These are phyloP conservation scores for Platycheirus rosarum DNA, from an alignment of 2,888 invertebrate genomes.

Conservation along the genomic window DNA sequence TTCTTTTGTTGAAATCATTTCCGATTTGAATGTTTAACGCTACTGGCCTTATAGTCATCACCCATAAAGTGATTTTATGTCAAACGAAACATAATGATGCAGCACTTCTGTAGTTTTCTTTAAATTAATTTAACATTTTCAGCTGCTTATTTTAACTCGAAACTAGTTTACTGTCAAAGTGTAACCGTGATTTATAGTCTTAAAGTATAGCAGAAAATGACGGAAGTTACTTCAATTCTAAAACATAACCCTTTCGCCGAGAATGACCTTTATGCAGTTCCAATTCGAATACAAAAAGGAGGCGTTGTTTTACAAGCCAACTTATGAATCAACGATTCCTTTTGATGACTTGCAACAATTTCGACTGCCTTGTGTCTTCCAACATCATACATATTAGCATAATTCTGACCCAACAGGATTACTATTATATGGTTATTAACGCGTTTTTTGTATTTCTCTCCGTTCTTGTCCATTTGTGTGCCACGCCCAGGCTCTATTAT, in stretches of 20 bases:
- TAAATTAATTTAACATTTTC: too few species aligned
- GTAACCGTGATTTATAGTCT: conserved; percentile 57
- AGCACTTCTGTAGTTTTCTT: too few species aligned
- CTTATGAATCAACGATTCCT: conserved; percentile 29
- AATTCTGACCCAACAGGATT: conserved; percentile 68
- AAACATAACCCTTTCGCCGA: conserved; percentile 49
- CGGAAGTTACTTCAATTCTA: conserved; percentile 41
- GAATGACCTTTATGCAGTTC: conserved; percentile 44
- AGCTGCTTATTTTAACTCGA: conserved; percentile 47
- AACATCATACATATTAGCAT: conserved; percentile 70
- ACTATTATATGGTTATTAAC: conserved; percentile 52
- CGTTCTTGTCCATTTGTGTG: conserved; percentile 71
- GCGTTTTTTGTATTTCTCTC: conserved; percentile 41
- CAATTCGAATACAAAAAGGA: conserved; percentile 49
- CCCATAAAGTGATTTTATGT: too few species aligned
- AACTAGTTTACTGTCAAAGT: conserved; percentile 51
- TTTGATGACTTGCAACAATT: conserved; percentile 67
- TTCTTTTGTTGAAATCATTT: too few species aligned
- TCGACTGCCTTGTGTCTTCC: conserved; percentile 42
- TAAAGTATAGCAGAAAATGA: conserved; percentile 34
- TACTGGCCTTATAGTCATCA: too few species aligned
- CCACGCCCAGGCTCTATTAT: conserved; percentile 70
- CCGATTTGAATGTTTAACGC: too few species aligned
- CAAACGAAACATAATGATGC: too few species aligned
- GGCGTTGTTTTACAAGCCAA: conserved; percentile 54